Evolutionary conservation across 1,140 invertebrate species (phyloP).

Genomic region (Leucophenga varia): DNA sequence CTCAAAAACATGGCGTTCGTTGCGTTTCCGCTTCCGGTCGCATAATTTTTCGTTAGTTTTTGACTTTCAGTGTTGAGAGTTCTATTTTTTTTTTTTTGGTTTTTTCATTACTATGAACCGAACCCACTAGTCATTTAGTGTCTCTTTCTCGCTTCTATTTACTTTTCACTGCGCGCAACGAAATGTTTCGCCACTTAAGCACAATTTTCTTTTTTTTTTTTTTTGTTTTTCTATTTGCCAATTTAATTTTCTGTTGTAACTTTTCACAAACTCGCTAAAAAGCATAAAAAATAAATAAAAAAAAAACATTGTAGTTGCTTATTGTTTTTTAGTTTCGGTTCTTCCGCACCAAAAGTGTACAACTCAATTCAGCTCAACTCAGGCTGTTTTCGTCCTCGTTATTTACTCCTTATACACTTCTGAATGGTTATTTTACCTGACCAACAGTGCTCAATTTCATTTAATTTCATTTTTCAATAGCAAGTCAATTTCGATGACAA

Average conservation of each 20-base stretch:
- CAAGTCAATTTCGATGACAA: conserved; percentile 31
- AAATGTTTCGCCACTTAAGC: conserved; percentile 51
- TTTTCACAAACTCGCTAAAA: conserved; percentile 1
- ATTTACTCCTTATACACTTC: no score
- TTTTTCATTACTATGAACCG: background rate
- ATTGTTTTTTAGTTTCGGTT: no score
- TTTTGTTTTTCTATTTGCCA: no score
- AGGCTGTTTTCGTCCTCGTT: no score
- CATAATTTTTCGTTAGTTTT: conserved; percentile 50
- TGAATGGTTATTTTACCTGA: conserved; percentile 51
- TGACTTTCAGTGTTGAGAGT: conserved; percentile 21
- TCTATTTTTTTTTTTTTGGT: background rate
- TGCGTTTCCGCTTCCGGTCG: conserved; percentile 51
- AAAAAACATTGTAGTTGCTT: no score
- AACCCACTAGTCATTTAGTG: conserved; percentile 18
- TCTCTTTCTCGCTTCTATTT: conserved; percentile 12
- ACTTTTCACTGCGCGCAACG: conserved; percentile 20
- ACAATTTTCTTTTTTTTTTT: no score
- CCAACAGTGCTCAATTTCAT: conserved; percentile 29
- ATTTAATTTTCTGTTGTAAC: conserved; percentile 33
- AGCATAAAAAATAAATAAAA: no score
- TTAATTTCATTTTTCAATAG: no score
- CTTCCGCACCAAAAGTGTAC: no score
- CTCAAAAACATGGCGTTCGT: conserved; percentile 44
- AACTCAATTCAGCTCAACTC: no score